Percentiles rank a stretch among this genome's conserved stretches.
phyloP scores from a whole-genome alignment of 2,888 invertebrate genomes.

The Orchestes rusci region DNA sequence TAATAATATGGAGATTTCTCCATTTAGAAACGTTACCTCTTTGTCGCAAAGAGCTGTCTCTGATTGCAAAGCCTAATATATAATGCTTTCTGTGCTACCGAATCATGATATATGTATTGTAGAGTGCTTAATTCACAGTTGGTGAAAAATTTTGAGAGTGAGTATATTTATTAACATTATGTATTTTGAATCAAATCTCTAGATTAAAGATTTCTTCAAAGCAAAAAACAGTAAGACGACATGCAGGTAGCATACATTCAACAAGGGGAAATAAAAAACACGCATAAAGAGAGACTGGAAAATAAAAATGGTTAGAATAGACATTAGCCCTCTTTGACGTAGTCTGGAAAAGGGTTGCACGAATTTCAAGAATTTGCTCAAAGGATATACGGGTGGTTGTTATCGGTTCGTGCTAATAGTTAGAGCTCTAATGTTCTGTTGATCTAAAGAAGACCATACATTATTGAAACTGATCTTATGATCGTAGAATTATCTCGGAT shows the following conservation, averaged over 20 bases:
- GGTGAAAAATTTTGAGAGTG: too few relatives aligned
- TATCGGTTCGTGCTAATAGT: constrained; percentile 20
- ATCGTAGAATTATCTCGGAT: too few relatives aligned
- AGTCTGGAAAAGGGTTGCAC: constrained; percentile 19
- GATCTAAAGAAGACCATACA: constrained; percentile 11
- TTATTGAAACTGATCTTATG: too few relatives aligned
- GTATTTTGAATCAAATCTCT: too few relatives aligned
- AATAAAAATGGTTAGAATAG: too few relatives aligned
- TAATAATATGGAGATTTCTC: constrained; percentile 32
- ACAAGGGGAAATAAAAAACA: not conserved
- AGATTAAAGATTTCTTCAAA: too few relatives aligned
- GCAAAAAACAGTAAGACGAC: too few relatives aligned
- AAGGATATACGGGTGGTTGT: constrained; percentile 21
- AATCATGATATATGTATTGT: too few relatives aligned
- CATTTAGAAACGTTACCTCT: constrained; percentile 21
- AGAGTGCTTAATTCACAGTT: too few relatives aligned
- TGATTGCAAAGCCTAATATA: constrained; percentile 29
- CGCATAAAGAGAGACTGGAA: not conserved
- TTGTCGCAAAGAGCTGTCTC: constrained; percentile 30
- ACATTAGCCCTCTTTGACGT: constrained; percentile 14
- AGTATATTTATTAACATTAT: too few relatives aligned
- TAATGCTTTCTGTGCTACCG: constrained; percentile 30
- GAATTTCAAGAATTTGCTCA: constrained; percentile 21
- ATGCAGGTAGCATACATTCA: too few relatives aligned
- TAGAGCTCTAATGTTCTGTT: constrained; percentile 16